Base-by-base conservation (phyloP, 2,888 invertebrate genomes). In the Dendrolimus houi region DNA sequence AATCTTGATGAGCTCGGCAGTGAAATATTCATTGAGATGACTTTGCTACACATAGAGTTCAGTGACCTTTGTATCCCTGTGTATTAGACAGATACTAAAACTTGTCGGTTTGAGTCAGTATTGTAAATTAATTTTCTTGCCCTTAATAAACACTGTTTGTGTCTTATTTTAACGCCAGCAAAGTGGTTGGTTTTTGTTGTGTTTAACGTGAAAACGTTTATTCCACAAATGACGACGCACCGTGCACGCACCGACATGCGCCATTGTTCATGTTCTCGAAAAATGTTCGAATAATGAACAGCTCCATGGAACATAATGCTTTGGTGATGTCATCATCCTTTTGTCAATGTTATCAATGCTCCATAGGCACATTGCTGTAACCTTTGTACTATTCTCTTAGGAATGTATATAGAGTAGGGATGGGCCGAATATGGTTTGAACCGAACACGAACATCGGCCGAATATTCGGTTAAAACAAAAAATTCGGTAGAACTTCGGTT, bases 241-340 rank as follows among this genome's bases (percentile, higher is more conserved):
- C 57, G 61, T 55, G 58, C 58, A 58, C 42, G 47, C 56, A 55
- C 55, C 54, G 47, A 54, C 58, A 56, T 52, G 52, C 56, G 54
- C 64, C 66, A 71, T 75, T 72, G 71, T 73, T 68, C 62, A 59
- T 61, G 62, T 69, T 64, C 59, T 58, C 55, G 57, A 64, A 67
- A 65, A 62, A 62, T 65, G 62, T 57, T 55, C 52, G 52, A 56
- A 55, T 58, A 52, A 58, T 55, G 41, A 55, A 29, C 55, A 55
- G 42, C 52, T 53, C 57, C 42, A n/a, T 17, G 47, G 55, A 55
- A 55, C 41, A 55, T 40, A 57, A 10, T 47, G 47, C 47, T 47
- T 47, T 2, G 47, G 12, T 47, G 47, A 55, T n/a, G 52, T 52
- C 55, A 55, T 56, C 47, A 56, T 53, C 53, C 42, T 42, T 53